Base-by-base conservation (phyloP, 37 sponge, comb jelly and placozoan genomes). In the Theonella swinhoei region DNA sequence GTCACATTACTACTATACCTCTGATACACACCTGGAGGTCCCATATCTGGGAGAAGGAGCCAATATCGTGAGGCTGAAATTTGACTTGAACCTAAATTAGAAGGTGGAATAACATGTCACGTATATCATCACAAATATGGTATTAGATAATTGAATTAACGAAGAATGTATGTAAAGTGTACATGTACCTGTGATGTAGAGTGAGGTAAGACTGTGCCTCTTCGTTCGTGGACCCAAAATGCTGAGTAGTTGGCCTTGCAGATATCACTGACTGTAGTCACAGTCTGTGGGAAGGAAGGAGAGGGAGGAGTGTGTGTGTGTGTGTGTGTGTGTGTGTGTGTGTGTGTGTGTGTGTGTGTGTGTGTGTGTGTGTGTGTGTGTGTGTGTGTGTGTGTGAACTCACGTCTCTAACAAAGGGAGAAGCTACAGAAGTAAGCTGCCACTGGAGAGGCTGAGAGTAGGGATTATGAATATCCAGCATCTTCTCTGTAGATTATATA, bases 11-110 rank as follows among this genome's bases (percentile, higher is more conserved):
- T n/a, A n/a, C n/a, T n/a, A n/a, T n/a, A n/a, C n/a, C n/a, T n/a
- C 29, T 0, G 4, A 9, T 54, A 43, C 80, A 38, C 37, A 89
- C 79, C 73, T 64, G 36, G 2, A 90, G 64, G 35, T 80, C 76
- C 91, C 91, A 90, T 54, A 76, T 71, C 82, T 90, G 91, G 22
- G 80, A 72, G 80, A 74, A 90, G 3, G 58, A 70, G 8, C 91
- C 91, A 0, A n/a, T 39, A 68, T 76, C 43, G 23, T 71, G 59
- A 26, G 91, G 91, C 39, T 81, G 86, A 65, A 90, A 90, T 9
- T 41, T 70, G 20, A 80, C 82, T 9, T 39, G 34, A 1, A 90
- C 82, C 91, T 90, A 30, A 1, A 38, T n/a, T n/a, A n/a, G n/a
- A n/a, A n/a, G n/a, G n/a, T n/a, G n/a, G n/a, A n/a, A n/a, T n/a